Base-by-base conservation (phyloP, 1,140 invertebrate species). In the Hycleus cichorii region DNA sequence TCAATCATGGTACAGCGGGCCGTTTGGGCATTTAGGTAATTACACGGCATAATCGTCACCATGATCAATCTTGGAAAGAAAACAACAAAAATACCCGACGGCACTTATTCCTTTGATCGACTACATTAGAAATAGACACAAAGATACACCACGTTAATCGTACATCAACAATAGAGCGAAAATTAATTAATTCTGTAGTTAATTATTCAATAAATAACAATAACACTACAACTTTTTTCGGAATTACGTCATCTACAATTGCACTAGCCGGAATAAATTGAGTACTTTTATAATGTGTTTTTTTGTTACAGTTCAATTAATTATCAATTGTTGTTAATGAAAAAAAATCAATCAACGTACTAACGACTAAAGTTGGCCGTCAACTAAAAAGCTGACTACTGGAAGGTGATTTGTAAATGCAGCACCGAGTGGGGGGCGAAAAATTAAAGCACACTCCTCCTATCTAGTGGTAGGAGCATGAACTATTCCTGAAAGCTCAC, bases 31-130 rank as follows among this genome's bases (percentile, higher is more conserved):
- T 69, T 72, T 50, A 74, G 57, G 65, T 78, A 79, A 69, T 75
- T 78, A 61, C 77, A 79, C 58, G 78, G 78, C 78, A 79, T 79
- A 70, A 79, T 71, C 70, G 78, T 79, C 68, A 79, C 78, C 78
- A 79, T 79, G 62, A 59, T 32, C 4, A 32, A 32, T 5, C 32
- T 18, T 18, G 18, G 18, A 18, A 18, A 18, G 32, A 32, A 32
- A 32, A 3, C 18, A 18, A 18, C 70, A 53, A 40, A 47, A 48
- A 47, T 52, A 62, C 63, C 58, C 66, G 62, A 25, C 57, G 62
- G 52, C 49, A 42, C 40, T 18, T 32, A 32, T 32, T 56, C 32
- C 9, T 10, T 24, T 24, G 43, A 44, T 7, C 0, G 9, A 32
- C 32, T 32, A 32, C 47, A 32, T 26, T 26, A 48, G 25, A 11